These are phyloP conservation scores for Julus scandinavius DNA, from an alignment of 2,888 invertebrate genomes.

Conservation along the genomic window DNA sequence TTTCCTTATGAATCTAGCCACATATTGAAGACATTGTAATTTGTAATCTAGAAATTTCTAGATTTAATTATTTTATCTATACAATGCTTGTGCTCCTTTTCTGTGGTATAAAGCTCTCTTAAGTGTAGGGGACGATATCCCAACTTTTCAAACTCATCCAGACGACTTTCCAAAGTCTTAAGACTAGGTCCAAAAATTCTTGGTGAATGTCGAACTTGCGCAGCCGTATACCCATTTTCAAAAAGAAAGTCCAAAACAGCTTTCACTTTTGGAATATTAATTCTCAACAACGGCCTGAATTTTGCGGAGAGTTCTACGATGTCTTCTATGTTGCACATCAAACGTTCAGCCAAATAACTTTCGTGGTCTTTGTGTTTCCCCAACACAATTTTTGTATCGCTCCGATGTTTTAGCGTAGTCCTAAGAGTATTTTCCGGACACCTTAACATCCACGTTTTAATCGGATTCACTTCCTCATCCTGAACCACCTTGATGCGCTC, in stretches of 20 bases:
- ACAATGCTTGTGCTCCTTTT: neutral
- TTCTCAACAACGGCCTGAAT: neutral
- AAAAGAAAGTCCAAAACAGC: constrained; percentile 43
- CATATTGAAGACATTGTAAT: too few species aligned
- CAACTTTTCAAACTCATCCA: neutral
- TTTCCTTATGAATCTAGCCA: too few species aligned
- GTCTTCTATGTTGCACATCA: constrained; percentile 30
- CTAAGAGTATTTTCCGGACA: constrained; percentile 47
- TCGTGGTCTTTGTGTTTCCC: constrained; percentile 38
- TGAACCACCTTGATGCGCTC: neutral
- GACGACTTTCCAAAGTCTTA: neutral
- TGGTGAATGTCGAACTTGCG: neutral
- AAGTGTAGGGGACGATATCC: constrained; percentile 28
- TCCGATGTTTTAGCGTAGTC: neutral
- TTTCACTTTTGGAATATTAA: constrained; percentile 46
- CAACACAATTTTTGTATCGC: neutral
- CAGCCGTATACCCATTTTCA: neutral
- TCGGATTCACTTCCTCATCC: neutral
- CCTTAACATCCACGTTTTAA: constrained; percentile 52
- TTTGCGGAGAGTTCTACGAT: neutral
- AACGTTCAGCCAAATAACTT: constrained; percentile 37
- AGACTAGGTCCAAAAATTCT: constrained; percentile 22
- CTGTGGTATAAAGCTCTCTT: neutral
- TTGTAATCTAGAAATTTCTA: too few species aligned
- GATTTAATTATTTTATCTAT: neutral